phyloP scores from a whole-genome alignment of 1,140 invertebrate species.

The Procambarus clarkii region DNA sequence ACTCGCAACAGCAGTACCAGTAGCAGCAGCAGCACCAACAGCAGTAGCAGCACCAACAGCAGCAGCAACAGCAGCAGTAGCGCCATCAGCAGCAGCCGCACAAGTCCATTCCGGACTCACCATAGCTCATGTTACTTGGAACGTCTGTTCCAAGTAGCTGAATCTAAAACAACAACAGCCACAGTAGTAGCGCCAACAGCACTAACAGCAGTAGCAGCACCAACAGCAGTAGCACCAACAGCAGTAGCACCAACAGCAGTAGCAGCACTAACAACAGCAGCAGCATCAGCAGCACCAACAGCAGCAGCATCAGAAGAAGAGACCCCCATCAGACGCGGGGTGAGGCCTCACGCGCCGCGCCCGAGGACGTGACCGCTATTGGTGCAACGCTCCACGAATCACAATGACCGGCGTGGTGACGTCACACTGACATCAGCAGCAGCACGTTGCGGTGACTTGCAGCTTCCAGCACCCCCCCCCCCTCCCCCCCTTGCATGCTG shows the following conservation, averaged over 20 bases:
- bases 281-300: constrained; percentile 9
- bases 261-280: not conserved
- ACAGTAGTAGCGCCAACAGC: too few relatives aligned
- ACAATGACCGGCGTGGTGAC: constrained; percentile 49
- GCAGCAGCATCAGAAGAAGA: not conserved
- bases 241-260: not conserved
- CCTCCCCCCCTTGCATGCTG: not conserved
- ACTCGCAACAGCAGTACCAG: not conserved
- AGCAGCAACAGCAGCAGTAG: not conserved
- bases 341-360: constrained; percentile 57
- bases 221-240: not conserved
- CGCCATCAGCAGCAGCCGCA: too few relatives aligned
- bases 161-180: too few relatives aligned
- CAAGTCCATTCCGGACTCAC: too few relatives aligned
- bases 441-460: constrained; percentile 43
- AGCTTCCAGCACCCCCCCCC: not conserved
- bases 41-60: not conserved
- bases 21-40: not conserved
- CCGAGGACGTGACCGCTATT: constrained; percentile 60
- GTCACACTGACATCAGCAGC: constrained; percentile 51
- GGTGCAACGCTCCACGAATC: constrained; percentile 61
- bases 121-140: too few relatives aligned
- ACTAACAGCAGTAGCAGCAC: not conserved
- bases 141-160: too few relatives aligned
- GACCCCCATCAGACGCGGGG: constrained; percentile 36